Conservation (phyloP, 1,140 invertebrate species). For the Cotesia vestalis region DNA sequence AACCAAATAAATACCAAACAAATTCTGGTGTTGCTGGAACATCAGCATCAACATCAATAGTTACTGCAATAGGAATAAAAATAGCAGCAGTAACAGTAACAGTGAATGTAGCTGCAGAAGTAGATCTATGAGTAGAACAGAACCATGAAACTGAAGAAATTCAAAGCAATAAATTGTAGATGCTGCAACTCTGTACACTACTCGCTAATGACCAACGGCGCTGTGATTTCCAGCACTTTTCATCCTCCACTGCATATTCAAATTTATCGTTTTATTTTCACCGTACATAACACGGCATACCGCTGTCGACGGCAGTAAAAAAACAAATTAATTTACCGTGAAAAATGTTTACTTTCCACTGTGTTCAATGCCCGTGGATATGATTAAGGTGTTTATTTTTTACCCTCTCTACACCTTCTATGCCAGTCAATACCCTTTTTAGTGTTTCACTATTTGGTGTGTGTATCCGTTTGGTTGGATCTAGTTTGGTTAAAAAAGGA, state of each 20-base stretch:
- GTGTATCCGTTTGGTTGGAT: no score
- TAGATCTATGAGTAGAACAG: background rate
- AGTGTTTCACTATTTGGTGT: no score
- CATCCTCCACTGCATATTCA: slow-evolving; percentile 15
- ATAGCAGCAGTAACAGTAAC: background rate
- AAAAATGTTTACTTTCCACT: slow-evolving; percentile 2
- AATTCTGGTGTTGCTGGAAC: no score
- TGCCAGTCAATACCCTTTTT: no score
- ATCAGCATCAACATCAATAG: no score
- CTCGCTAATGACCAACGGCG: slow-evolving; percentile 16
- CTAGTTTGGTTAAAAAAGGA: no score
- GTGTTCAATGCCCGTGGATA: no score
- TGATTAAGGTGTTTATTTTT: no score
- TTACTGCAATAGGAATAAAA: background rate
- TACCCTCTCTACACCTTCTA: no score
- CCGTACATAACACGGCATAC: background rate
- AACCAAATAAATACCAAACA: background rate
- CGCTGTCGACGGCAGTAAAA: background rate
- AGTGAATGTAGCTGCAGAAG: background rate
- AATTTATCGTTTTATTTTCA: slow-evolving; percentile 16
- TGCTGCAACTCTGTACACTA: no score
- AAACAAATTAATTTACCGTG: slow-evolving; percentile 5
- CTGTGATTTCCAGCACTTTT: slow-evolving; percentile 21
- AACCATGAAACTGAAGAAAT: background rate
- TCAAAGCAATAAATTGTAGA: slow-evolving; percentile 14